Base-by-base conservation (phyloP, 1,140 invertebrate genomes). In the Pseudobourletiella spinata region DNA sequence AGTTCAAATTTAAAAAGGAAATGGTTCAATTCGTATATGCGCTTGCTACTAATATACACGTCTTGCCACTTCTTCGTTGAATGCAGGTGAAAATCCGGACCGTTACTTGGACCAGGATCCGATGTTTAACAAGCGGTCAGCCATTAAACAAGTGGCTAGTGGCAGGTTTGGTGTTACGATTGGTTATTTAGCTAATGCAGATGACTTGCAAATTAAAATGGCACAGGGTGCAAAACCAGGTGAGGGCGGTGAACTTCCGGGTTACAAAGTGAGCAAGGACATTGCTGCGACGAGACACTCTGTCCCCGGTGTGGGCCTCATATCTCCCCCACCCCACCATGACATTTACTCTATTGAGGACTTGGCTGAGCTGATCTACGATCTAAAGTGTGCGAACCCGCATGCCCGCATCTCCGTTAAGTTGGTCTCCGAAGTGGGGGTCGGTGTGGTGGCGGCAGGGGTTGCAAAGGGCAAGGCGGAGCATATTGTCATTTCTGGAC, bases 311-410 rank as follows among this genome's bases (percentile, higher is more conserved):
- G 96, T 99, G n/a, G 96, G 96, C 54, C 78, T 99, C 1, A 98
- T 99, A 73, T 98, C 94, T 1, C 96, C 96, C 30, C 95, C 96
- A 4, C 96, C 96, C 4, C 96, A 99, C 80, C 96, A 99, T 76
- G 95, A 99, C 74, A 98, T 99, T 75, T 99, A 99, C 77, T 97
- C 93, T 32, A 99, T 99, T 72, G 96, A 99, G 78, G 96, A 99
- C 80, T 79, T 99, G 68, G 92, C 95, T 1, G 92, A 99, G 79
- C 80, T 99, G 35, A 98, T 99, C 73, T 98, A 98, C 73, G 96
- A 99, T 77, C 79, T 99, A 46, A 99, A 99, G 76, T 94, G 91
- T 74, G 89, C 95, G 44, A 99, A 99, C 81, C 96, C 96, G 0
- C 80, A 81, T 57, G 95, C 95, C 1, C 79, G 95, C 52, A 95